phyloP scores from a whole-genome alignment of 2,797 vertebrate genomes.

The Bufotes viridis region DNA sequence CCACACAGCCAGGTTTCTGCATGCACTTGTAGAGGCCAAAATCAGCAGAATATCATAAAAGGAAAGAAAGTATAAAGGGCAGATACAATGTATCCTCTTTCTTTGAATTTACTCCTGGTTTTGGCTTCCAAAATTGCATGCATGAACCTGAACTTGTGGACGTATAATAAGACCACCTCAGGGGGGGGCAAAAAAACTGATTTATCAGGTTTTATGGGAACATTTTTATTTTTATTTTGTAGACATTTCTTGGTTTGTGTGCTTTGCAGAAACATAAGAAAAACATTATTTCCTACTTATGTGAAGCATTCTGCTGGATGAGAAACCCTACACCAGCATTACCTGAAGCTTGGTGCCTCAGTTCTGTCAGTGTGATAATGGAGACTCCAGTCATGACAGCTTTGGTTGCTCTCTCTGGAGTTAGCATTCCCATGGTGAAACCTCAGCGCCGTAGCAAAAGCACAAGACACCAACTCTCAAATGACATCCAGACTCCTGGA shows the following conservation, averaged over 20 bases:
- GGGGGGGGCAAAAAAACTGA: background rate
- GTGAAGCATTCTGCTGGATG: background rate
- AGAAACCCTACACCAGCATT: conserved; percentile 6
- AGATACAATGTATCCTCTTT: too few relatives aligned
- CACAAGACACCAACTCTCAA: conserved; percentile 11
- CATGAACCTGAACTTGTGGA: too few relatives aligned
- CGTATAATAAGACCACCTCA: too few relatives aligned
- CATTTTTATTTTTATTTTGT: background rate
- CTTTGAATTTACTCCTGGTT: too few relatives aligned
- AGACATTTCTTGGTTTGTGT: background rate
- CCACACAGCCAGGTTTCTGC: too few relatives aligned
- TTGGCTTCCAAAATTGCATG: too few relatives aligned
- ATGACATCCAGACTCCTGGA: background rate
- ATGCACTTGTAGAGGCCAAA: too few relatives aligned
- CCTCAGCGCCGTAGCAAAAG: background rate
- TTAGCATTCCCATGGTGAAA: conserved; percentile 20
- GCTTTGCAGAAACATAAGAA: background rate
- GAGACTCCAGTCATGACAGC: conserved; percentile 17
- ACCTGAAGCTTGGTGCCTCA: conserved; percentile 19
- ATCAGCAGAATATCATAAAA: too few relatives aligned
- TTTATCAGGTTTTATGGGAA: background rate
- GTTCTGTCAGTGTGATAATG: conserved; percentile 25
- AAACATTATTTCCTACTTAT: background rate
- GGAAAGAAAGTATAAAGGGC: too few relatives aligned
- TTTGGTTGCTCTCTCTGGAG: conserved; percentile 24